Evolutionary conservation across 2,888 invertebrate genomes (phyloP).

Genomic region (Eristalis intricaria): DNA sequence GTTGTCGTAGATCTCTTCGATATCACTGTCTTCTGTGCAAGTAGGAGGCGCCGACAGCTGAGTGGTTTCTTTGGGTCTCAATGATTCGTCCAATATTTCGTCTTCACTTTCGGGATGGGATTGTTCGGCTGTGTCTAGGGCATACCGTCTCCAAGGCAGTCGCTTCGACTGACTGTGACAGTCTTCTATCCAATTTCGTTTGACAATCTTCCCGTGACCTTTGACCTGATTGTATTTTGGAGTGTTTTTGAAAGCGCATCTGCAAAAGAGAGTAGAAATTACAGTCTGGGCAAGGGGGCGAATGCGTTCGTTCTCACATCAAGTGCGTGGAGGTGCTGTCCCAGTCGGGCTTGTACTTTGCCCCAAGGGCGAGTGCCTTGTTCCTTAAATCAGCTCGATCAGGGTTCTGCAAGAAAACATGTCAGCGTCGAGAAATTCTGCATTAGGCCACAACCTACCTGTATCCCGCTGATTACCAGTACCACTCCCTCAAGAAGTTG

Average conservation of each 20-base stretch:
- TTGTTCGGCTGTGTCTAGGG: constrained; percentile 76
- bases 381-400: constrained; percentile 86
- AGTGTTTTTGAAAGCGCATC: constrained; percentile 94
- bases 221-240: constrained; percentile 91
- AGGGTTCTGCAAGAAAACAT: constrained; percentile 85
- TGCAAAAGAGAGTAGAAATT: constrained; percentile 79
- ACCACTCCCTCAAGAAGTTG: constrained; percentile 86
- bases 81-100: constrained; percentile 76
- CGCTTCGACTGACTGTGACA: constrained; percentile 84
- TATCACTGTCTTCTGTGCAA: constrained; percentile 28
- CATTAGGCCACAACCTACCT: constrained; percentile 73
- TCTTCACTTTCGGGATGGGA: constrained; percentile 79
- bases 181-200: constrained; percentile 88
- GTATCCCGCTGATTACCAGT: constrained; percentile 92
- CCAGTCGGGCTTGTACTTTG: constrained; percentile 90
- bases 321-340: constrained; percentile 89
- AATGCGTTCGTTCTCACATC: constrained; percentile 84
- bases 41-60: not conserved
- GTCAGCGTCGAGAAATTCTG: not conserved
- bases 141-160: constrained; percentile 80
- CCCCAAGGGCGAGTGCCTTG: constrained; percentile 89
- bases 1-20: constrained; percentile 14
- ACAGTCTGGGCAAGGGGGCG: no score
- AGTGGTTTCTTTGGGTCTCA: constrained; percentile 67
- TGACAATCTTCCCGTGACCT: constrained; percentile 85